Conservation (phyloP, 2,797 vertebrate species). For the Otus scops region DNA sequence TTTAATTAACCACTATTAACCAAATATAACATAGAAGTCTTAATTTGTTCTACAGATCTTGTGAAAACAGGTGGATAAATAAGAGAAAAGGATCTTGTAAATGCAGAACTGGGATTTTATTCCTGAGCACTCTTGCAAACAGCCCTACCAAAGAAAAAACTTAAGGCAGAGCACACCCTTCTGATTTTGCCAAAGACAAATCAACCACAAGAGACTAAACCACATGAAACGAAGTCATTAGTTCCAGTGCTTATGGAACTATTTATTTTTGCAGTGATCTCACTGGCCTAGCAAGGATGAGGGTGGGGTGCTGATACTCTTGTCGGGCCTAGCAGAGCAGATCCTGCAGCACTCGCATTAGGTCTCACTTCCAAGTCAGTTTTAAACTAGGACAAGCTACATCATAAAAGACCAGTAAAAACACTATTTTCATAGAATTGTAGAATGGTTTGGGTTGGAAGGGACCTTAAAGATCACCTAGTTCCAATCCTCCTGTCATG, state of each 20-base stretch:
- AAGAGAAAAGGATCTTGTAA: background rate
- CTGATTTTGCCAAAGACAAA: slow-evolving; percentile 4
- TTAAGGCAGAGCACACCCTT: background rate
- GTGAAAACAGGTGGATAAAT: background rate
- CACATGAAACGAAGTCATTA: slow-evolving; percentile 57
- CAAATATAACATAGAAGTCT: background rate
- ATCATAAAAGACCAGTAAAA: background rate
- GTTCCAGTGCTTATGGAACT: slow-evolving; percentile 25
- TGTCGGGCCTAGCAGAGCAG: background rate
- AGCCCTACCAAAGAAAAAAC: background rate
- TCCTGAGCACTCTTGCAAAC: background rate
- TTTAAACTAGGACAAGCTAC: background rate
- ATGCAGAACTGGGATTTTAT: background rate
- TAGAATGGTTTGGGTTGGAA: too few relatives aligned
- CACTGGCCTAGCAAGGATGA: background rate
- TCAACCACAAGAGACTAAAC: slow-evolving; percentile 44
- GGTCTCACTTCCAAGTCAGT: background rate
- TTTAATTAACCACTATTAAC: background rate
- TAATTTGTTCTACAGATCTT: background rate
- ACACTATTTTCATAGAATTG: background rate
- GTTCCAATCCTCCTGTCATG: too few relatives aligned
- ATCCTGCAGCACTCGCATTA: background rate
- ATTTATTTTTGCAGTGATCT: slow-evolving; percentile 46
- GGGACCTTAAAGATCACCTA: too few relatives aligned
- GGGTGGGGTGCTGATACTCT: slow-evolving; percentile 13